Conservation (phyloP, 2,113 vertebrate species). For the Edolisoma coerulescens region DNA sequence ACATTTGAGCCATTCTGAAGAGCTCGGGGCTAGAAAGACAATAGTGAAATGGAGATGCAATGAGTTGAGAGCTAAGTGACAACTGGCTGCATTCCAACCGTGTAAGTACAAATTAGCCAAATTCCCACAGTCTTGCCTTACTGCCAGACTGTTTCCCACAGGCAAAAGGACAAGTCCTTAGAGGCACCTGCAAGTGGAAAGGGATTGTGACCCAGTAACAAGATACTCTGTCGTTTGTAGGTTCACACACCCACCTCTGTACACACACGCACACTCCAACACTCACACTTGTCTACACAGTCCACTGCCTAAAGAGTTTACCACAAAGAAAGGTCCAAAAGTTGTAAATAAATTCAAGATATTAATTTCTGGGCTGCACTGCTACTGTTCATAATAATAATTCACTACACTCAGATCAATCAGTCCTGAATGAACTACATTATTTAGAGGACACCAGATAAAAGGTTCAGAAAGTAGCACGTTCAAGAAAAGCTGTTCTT, state of each 20-base stretch:
- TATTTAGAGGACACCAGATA: neutral
- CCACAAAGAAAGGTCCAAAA: neutral
- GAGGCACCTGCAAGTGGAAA: neutral
- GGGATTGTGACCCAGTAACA: neutral
- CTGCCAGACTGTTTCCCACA: slow-evolving; percentile 16
- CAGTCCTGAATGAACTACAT: neutral
- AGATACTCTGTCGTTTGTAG: neutral
- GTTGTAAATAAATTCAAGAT: neutral
- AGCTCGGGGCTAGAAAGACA: neutral
- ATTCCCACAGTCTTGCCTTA: slow-evolving; percentile 11
- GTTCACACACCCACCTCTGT: neutral
- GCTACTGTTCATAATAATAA: neutral
- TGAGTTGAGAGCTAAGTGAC: neutral
- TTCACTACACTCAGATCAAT: neutral
- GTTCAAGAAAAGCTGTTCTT: neutral
- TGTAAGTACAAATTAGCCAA: neutral
- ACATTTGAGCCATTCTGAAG: neutral
- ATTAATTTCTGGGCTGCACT: neutral
- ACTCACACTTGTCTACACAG: neutral
- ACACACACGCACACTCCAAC: neutral
- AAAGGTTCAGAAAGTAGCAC: neutral
- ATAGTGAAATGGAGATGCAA: neutral
- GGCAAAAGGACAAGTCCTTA: neutral
- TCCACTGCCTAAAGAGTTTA: neutral
- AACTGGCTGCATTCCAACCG: slow-evolving; percentile 16